A percentile compares a stretch with the other conserved stretches of the same genome.
Conservation (phyloP, 2,888 invertebrate genomes). For the Tiliacea aurago region DNA sequence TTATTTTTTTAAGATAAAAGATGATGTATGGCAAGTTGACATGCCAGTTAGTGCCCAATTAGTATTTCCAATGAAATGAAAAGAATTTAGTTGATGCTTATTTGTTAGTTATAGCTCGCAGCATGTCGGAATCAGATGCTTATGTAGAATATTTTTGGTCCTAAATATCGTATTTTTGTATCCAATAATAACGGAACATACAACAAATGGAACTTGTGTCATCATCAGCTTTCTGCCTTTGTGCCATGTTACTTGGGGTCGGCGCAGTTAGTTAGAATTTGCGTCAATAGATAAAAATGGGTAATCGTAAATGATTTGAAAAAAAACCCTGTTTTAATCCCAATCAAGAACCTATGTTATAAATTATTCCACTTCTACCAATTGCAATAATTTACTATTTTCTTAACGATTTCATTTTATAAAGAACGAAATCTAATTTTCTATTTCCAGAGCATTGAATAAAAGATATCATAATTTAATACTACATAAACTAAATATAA, state of each 20-base stretch:
- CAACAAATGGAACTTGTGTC: too few relatives aligned
- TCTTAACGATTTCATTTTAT: background rate
- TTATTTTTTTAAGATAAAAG: background rate
- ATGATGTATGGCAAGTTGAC: background rate
- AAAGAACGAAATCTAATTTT: background rate
- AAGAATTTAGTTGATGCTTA: slow-evolving; percentile 3
- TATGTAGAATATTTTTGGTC: background rate
- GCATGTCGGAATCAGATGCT: too few relatives aligned
- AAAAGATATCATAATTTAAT: slow-evolving; percentile 16
- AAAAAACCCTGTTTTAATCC: background rate
- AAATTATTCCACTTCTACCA: background rate
- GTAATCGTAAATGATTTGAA: background rate
- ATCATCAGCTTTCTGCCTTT: too few relatives aligned
- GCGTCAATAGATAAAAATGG: background rate
- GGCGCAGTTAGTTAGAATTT: background rate
- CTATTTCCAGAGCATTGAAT: slow-evolving; percentile 4
- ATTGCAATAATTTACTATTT: background rate
- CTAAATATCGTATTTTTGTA: background rate
- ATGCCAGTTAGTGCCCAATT: slow-evolving; percentile 21
- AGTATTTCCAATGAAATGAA: slow-evolving; percentile 17
- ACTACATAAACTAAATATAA: background rate
- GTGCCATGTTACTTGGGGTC: too few relatives aligned
- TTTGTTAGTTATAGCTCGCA: background rate
- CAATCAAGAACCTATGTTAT: background rate
- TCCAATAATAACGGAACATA: too few relatives aligned